Conservation (phyloP, 2,113 vertebrate genomes). For the Tachuris rubrigastra region DNA sequence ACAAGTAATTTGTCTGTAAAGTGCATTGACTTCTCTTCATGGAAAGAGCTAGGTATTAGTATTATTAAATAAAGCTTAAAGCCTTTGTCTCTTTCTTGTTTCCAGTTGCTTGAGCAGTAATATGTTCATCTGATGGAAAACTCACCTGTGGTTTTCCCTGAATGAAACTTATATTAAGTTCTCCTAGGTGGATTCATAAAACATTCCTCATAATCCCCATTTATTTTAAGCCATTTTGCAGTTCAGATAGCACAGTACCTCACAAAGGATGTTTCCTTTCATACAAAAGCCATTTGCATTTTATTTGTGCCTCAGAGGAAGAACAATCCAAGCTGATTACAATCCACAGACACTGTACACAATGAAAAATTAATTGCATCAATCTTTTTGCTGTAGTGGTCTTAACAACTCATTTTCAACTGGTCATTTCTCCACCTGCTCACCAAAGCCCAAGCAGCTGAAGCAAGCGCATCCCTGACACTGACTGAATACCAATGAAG, state of each 20-base stretch:
- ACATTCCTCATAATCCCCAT: constrained; percentile 61
- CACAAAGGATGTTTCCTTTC: constrained; percentile 70
- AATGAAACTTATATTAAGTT: constrained; percentile 9
- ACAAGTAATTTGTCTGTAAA: background rate
- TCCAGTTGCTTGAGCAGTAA: constrained; percentile 21
- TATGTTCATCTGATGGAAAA: constrained; percentile 11
- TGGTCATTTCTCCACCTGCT: constrained; percentile 85
- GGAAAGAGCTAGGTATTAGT: background rate
- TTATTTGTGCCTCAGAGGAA: constrained; percentile 75
- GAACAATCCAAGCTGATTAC: constrained; percentile 80
- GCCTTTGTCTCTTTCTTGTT: background rate
- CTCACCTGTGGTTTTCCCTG: constrained; percentile 18
- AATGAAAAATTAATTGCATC: constrained; percentile 89
- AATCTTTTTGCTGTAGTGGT: constrained; percentile 80
- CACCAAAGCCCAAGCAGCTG: constrained; percentile 73
- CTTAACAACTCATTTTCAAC: constrained; percentile 84
- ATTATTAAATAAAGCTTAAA: constrained; percentile 28
- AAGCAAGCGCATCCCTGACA: constrained; percentile 67
- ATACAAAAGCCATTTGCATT: constrained; percentile 74
- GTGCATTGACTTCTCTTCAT: background rate
- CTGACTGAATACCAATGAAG: constrained; percentile 79
- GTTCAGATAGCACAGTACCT: constrained; percentile 45
- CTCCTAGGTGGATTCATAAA: constrained; percentile 64
- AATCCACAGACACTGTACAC: constrained; percentile 73
- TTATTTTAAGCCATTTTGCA: constrained; percentile 65